Percentiles rank a stretch among this genome's conserved stretches.
phyloP scores from a whole-genome alignment of 2,888 invertebrate genomes.

The Eupithecia vulgata region DNA sequence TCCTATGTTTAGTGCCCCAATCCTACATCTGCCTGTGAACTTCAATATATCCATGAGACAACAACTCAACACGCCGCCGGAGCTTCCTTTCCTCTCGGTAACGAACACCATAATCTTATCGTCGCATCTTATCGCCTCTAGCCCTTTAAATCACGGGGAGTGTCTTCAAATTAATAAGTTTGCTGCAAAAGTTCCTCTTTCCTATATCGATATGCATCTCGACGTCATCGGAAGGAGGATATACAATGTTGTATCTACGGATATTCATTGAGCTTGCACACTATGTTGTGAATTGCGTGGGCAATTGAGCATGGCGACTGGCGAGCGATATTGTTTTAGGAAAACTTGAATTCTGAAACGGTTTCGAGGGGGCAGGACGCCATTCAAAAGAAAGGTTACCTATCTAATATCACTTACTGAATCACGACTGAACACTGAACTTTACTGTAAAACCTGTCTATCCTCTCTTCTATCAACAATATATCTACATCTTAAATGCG shows the following conservation, averaged over 20 bases:
- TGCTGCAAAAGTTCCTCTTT: slow-evolving; percentile 50
- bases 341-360: background rate
- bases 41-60: slow-evolving; percentile 35
- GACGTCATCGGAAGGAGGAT: slow-evolving; percentile 47
- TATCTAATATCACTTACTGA: background rate
- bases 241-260: slow-evolving; percentile 28
- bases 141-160: slow-evolving; percentile 48
- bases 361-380: background rate
- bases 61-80: slow-evolving; percentile 33
- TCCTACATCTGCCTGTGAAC: slow-evolving; percentile 31
- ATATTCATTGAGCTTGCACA: slow-evolving; percentile 1
- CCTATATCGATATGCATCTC: slow-evolving; percentile 57
- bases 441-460: too few relatives aligned
- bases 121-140: slow-evolving; percentile 49
- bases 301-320: background rate
- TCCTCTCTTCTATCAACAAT: too few relatives aligned
- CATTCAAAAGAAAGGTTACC: background rate
- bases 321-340: background rate
- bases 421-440: too few relatives aligned
- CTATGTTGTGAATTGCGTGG: background rate
- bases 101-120: slow-evolving; percentile 49
- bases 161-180: slow-evolving; percentile 56
- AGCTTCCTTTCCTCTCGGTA: slow-evolving; percentile 36
- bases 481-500: too few relatives aligned
- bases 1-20: background rate